phyloP scores from a whole-genome alignment of 92 coral and sea anemone species.

The Bergia sp. region DNA sequence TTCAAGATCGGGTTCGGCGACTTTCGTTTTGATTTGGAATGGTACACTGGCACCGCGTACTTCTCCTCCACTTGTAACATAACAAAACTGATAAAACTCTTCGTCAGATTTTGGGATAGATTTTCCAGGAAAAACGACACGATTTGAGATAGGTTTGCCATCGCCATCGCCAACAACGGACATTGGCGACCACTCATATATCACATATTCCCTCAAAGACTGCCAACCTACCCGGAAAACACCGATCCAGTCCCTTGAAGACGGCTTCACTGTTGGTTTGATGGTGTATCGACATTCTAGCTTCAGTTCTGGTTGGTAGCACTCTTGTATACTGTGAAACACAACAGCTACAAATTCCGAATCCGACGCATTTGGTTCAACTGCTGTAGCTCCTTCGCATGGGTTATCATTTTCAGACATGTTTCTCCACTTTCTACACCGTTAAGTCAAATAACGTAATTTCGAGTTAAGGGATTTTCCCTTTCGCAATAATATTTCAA shows the following conservation, averaged over 20 bases:
- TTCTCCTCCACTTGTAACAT: slow-evolving; percentile 81
- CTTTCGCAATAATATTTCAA: background rate
- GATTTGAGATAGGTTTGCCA: slow-evolving; percentile 62
- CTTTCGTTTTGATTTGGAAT: slow-evolving; percentile 88
- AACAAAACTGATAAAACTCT: slow-evolving; percentile 98
- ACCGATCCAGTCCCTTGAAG: slow-evolving; percentile 95
- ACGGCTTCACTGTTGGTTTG: slow-evolving; percentile 81
- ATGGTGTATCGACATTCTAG: slow-evolving; percentile 93
- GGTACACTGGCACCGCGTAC: slow-evolving; percentile 98
- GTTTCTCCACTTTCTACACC: background rate
- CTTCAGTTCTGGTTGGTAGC: slow-evolving; percentile 82
- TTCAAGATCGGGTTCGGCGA: slow-evolving; percentile 71
- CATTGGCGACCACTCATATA: slow-evolving; percentile 92
- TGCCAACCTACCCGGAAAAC: slow-evolving; percentile 98
- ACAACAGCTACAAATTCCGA: slow-evolving; percentile 95
- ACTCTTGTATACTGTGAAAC: slow-evolving; percentile 84
- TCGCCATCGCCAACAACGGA: slow-evolving; percentile 61
- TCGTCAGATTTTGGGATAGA: slow-evolving; percentile 86
- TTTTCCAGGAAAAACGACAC: slow-evolving; percentile 77
- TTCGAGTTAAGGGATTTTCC: background rate
- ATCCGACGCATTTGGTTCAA: slow-evolving; percentile 54
- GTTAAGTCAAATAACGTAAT: background rate
- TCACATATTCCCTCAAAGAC: slow-evolving; percentile 82
- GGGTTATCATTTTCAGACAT: slow-evolving; percentile 13
- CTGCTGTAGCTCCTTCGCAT: background rate